Evolutionary conservation across 2,797 vertebrate genomes (phyloP).

Genomic region (Acrocephalus scirpaceus): DNA sequence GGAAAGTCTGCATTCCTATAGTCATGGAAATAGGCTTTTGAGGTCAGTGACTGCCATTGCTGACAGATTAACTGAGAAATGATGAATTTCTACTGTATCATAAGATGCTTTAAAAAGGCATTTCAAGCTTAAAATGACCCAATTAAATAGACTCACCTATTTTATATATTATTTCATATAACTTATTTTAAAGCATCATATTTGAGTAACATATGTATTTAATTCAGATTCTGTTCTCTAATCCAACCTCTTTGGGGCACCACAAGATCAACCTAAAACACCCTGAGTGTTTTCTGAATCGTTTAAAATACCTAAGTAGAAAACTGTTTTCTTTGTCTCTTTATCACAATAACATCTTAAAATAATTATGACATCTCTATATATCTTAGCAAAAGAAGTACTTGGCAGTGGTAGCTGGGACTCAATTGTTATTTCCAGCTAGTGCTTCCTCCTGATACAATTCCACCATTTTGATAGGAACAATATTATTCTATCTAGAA

Average conservation of each 20-base stretch:
- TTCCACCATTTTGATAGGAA: conserved; percentile 17
- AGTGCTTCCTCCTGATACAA: conserved; percentile 18
- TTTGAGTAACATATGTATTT: neutral
- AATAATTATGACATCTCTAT: conserved; percentile 34
- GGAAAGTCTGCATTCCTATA: neutral
- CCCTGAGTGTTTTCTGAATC: neutral
- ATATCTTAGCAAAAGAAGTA: neutral
- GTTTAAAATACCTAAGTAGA: neutral
- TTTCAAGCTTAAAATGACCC: neutral
- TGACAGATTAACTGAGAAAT: neutral
- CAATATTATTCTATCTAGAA: conserved; percentile 2
- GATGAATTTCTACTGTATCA: neutral
- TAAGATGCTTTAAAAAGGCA: neutral
- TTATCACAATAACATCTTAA: conserved; percentile 48
- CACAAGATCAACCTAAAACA: neutral
- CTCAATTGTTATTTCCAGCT: neutral
- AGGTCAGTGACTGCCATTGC: neutral
- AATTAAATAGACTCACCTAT: neutral
- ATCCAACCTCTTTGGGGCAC: neutral
- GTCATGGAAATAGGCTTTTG: neutral
- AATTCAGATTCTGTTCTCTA: neutral
- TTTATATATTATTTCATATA: neutral
- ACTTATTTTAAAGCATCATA: neutral
- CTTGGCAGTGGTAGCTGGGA: neutral
- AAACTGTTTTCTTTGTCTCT: neutral